phyloP scores from a whole-genome alignment of 1,140 invertebrate genomes.

The Halictus rubicundus region DNA sequence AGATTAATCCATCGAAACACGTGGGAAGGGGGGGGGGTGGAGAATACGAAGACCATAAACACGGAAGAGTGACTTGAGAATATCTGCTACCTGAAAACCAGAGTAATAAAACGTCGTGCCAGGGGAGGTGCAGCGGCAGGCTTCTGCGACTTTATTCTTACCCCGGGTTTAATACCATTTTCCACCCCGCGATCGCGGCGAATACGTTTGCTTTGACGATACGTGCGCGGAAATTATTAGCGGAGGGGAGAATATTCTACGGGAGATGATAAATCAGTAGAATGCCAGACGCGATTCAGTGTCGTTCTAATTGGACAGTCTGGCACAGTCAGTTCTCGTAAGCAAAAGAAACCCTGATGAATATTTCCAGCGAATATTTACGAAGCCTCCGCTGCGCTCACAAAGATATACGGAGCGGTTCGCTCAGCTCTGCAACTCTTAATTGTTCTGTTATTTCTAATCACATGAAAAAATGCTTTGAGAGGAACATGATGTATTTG shows the following conservation, averaged over 20 bases:
- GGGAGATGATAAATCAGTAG: background rate
- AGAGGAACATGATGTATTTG: too few relatives aligned
- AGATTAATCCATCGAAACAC: slow-evolving; percentile 29
- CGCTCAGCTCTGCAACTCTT: too few relatives aligned
- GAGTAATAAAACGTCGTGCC: slow-evolving; percentile 5
- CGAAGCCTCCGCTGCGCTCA: background rate
- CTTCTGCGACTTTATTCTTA: slow-evolving; percentile 7
- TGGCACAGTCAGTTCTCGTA: background rate
- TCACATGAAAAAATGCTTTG: too few relatives aligned
- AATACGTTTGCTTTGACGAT: background rate
- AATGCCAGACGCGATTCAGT: background rate
- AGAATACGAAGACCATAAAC: slow-evolving; percentile 27
- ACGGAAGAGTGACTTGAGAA: slow-evolving; percentile 8
- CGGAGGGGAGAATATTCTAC: too few relatives aligned
- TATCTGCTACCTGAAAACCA: background rate
- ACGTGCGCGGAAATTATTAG: slow-evolving; percentile 19
- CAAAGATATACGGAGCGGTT: too few relatives aligned
- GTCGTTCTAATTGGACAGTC: slow-evolving; percentile 25
- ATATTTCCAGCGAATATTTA: slow-evolving; percentile 12
- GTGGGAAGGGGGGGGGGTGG: background rate
- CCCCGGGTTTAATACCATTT: slow-evolving; percentile 11
- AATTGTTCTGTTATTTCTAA: too few relatives aligned
- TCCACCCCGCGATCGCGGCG: background rate
- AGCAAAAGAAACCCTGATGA: background rate
- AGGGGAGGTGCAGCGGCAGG: background rate